Conservation (phyloP, 2,797 vertebrate species). For the Phrynocephalus forsythii region DNA sequence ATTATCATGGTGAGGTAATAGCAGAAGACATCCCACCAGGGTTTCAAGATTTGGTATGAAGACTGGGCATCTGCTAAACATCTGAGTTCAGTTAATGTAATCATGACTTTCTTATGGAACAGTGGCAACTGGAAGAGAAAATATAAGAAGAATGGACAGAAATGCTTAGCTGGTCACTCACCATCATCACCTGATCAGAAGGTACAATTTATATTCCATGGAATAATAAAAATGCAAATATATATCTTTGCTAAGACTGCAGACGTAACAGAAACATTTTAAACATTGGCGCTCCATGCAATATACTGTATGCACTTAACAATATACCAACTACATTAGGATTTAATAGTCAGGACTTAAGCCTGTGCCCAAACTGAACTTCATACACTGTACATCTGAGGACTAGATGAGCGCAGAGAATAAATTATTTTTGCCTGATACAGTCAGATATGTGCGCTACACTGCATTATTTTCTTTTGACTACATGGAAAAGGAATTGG, state of each 20-base stretch:
- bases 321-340: neutral
- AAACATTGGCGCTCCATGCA: neutral
- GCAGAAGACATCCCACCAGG: conserved; percentile 88
- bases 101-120: conserved; percentile 79
- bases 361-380: neutral
- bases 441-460: neutral
- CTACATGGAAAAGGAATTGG: neutral
- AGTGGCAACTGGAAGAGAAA: conserved; percentile 70
- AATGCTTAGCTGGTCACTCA: conserved; percentile 36
- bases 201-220: neutral
- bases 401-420: neutral
- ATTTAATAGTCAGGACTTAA: neutral
- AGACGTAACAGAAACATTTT: neutral
- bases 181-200: neutral
- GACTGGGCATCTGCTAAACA: conserved; percentile 83
- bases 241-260: neutral
- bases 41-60: conserved; percentile 84
- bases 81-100: conserved; percentile 84
- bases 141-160: conserved; percentile 40
- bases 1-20: conserved; percentile 87
- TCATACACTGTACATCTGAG: neutral
- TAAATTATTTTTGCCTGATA: neutral
- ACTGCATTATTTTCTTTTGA: neutral
- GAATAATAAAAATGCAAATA: neutral
- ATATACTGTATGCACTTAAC: neutral